Evolutionary conservation across 2,113 vertebrate species (phyloP), one percentile per base, ranked within the genome.

Genomic region (Myrmophylax atrothorax): DNA sequence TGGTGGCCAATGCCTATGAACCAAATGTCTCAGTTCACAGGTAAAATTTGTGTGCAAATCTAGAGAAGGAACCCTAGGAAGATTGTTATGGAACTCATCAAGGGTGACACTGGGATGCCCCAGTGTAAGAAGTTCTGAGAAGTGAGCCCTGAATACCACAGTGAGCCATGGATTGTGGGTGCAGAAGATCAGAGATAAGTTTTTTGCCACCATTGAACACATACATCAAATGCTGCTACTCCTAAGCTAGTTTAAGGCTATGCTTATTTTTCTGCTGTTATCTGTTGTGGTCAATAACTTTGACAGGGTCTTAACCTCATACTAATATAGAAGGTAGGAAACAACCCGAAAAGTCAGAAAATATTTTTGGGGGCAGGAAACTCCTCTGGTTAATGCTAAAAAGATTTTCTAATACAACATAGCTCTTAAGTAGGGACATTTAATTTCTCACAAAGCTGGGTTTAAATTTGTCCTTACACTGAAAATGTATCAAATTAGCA

Each of bases 401-500:
- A 91, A 33, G 33, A 60, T 72, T 84, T 69, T 89, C 44, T 87
- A 64, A 78, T 60, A 60, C 14, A 89, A 49, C 49, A 76, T 4
- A 28, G 8, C 5, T 75, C 31, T 84, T 50, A 40, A 91, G 33
- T 40, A 87, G 33, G 25, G 18, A 63, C 46, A 73, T 60, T 68
- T 79, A 87, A 89, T 84, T 87, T 29, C 22, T 82, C 29, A 60
- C 49, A 89, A 67, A 90, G 20, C 53, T 91, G 44, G 8, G 7
- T 78, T 89, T 92, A 84, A 87, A 82, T 60, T 89, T 72, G 24
- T 91, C 44, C 58, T 96, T 92, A 70, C 20, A 49, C 11, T 79
- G 74, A 94, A 79, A 60, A 62, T 58, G 18, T 79, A 62, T 79
- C 75, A 91, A 95, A 95, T 76, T 82, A 90, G 25, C 49, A 85